A percentile compares a stretch with the other conserved stretches of the same genome.
Evolutionary conservation across 2,113 vertebrate species (phyloP).

Genomic region (Pituophis catenifer): DNA sequence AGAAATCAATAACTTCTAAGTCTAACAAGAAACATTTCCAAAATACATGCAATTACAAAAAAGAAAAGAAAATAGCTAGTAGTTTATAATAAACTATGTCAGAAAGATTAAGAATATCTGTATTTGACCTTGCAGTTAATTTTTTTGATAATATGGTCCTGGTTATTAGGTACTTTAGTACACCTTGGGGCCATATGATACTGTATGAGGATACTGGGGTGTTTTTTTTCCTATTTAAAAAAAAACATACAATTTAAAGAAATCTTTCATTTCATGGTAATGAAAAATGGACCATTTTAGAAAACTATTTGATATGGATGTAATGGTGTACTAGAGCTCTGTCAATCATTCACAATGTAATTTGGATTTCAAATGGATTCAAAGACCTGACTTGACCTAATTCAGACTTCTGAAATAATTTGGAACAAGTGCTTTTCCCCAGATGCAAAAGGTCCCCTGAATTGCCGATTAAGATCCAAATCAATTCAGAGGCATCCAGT

Average conservation of each 20-base stretch:
- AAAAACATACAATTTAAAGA: neutral
- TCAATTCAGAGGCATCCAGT: neutral
- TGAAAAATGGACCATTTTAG: neutral
- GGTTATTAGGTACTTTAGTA: neutral
- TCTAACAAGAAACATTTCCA: neutral
- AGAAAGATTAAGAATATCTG: neutral
- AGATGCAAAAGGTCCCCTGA: neutral
- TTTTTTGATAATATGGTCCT: neutral
- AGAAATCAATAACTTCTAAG: neutral
- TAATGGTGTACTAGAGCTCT: neutral
- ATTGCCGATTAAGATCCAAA: neutral
- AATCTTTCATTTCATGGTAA: neutral
- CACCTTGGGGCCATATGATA: neutral
- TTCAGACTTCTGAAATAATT: neutral
- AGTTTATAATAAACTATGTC: neutral
- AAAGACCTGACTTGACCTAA: neutral
- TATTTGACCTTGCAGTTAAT: neutral
- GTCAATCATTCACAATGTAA: neutral
- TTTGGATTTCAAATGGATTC: neutral
- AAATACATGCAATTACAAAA: neutral
- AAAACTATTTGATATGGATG: neutral
- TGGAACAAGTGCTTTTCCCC: neutral
- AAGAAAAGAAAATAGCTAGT: neutral
- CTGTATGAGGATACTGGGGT: neutral
- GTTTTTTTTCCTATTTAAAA: neutral